Evolutionary conservation across 2,113 vertebrate species (phyloP).

Genomic region (Cephalopterus ornatus): DNA sequence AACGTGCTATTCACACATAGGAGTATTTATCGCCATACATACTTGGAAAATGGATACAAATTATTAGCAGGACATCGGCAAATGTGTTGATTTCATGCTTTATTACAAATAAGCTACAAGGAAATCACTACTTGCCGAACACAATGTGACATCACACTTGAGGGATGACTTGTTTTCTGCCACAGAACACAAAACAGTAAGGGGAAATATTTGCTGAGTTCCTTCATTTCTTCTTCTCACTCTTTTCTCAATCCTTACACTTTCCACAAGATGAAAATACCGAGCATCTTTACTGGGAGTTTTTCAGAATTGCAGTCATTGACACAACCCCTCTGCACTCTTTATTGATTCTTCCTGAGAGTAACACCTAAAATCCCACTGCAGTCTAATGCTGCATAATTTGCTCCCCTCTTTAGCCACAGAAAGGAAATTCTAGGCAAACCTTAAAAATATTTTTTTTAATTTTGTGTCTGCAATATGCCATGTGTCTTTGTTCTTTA

Average conservation of each 20-base stretch:
- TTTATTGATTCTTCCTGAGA: neutral
- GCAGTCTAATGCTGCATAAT: neutral
- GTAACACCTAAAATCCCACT: neutral
- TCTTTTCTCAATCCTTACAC: neutral
- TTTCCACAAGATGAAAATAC: neutral
- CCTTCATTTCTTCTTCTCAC: neutral
- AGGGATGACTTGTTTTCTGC: neutral
- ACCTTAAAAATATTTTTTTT: neutral
- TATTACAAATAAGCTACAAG: neutral
- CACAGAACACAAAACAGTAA: neutral
- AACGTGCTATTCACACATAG: neutral
- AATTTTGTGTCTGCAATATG: neutral
- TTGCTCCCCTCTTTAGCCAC: neutral
- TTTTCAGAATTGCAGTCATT: neutral
- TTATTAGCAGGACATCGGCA: neutral
- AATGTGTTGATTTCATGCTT: neutral
- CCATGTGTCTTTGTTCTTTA: neutral
- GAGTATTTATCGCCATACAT: neutral
- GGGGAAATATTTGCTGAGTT: neutral
- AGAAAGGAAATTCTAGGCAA: neutral
- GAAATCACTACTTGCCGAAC: neutral
- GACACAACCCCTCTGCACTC: neutral
- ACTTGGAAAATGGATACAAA: neutral
- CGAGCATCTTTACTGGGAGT: fast-evolving
- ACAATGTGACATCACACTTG: fast-evolving